Evolutionary conservation across 2,888 invertebrate genomes (phyloP), one percentile per base, ranked within the genome.

Genomic region (Caenorhabditis imperialis): DNA sequence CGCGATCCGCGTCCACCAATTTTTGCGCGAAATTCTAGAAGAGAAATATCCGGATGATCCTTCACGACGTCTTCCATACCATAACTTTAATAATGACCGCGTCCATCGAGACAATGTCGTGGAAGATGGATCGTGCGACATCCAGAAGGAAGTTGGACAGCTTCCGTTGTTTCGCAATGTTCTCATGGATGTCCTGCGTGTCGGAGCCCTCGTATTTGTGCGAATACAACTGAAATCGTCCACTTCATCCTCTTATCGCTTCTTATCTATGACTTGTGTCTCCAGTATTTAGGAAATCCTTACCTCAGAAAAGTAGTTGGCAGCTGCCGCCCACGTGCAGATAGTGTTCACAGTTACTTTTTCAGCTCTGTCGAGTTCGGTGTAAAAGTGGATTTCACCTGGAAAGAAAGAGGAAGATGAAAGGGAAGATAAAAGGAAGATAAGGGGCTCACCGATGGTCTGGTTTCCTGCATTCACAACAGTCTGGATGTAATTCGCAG

Each of bases 51-150:
- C 16, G 12, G 3, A 18, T 30, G 23, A 35, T 12, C n/a, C 30
- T 12, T 14, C 6, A 33, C 14, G 18, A 14, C 20, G 22, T 20
- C 12, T 45, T 8, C 4, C 30, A 23, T 85, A 90, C 90, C 91
- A 94, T 92, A 70, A 94, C 93, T 88, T 93, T 93, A 88, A 93
- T 92, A 33, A 94, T 93, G 0, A 94, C 91, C 67, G 92, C 91
- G 83, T 94, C 93, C 90, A 94, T 92, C 78, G 93, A 93, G 48
- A 93, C 92, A 91, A 94, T 94, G 85, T 94, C 93, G 90, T 94
- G 93, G 87, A 94, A 94, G 86, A 94, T 93, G 8, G 93, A 93
- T 88, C 93, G 93, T 50, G 93, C 93, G 35, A 94, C 93, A 54
- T 92, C 92, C 53, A 94, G 89, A 0, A 94, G 90, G 86, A 94